A percentile compares a stretch with the other conserved stretches of the same genome.
Conservation (phyloP, 2,888 invertebrate genomes). For the Rotaria magnacalcarata region DNA sequence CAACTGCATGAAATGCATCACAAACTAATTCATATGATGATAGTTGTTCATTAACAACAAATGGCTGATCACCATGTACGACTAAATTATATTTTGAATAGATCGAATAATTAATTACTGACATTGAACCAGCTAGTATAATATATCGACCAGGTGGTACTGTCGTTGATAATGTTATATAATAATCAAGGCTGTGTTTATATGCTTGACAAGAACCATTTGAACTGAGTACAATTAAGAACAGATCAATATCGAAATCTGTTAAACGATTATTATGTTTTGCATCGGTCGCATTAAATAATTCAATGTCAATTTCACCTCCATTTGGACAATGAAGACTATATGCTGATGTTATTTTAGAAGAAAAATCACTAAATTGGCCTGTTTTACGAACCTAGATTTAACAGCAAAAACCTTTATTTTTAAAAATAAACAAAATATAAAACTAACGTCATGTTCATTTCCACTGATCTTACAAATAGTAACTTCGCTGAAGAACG, state of each 20-base stretch:
- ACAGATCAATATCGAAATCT: slow-evolving; percentile 42
- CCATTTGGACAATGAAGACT: slow-evolving; percentile 40
- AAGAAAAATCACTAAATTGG: slow-evolving; percentile 34
- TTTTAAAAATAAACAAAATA: background rate
- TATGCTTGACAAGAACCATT: slow-evolving; percentile 38
- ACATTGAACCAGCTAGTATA: slow-evolving; percentile 41
- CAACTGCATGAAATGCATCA: slow-evolving; percentile 43
- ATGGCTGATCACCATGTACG: slow-evolving; percentile 39
- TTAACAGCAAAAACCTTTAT: background rate
- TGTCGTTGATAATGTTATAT: slow-evolving; percentile 40
- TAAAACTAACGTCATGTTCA: slow-evolving; percentile 38
- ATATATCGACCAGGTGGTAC: slow-evolving; percentile 42
- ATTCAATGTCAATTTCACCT: slow-evolving; percentile 43
- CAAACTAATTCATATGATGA: slow-evolving; percentile 33
- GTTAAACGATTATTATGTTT: slow-evolving; percentile 42
- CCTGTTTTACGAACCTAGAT: slow-evolving; percentile 4
- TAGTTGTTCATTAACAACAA: slow-evolving; percentile 36
- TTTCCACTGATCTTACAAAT: slow-evolving; percentile 42
- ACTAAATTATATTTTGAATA: slow-evolving; percentile 38
- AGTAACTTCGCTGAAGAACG: slow-evolving; percentile 38
- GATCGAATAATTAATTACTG: background rate
- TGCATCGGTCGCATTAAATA: slow-evolving; percentile 39
- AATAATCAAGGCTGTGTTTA: slow-evolving; percentile 45
- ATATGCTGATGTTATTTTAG: slow-evolving; percentile 37
- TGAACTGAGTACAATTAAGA: slow-evolving; percentile 38